Evolutionary conservation across 2,113 vertebrate species (phyloP).

Genomic region (Halichoerus grypus): DNA sequence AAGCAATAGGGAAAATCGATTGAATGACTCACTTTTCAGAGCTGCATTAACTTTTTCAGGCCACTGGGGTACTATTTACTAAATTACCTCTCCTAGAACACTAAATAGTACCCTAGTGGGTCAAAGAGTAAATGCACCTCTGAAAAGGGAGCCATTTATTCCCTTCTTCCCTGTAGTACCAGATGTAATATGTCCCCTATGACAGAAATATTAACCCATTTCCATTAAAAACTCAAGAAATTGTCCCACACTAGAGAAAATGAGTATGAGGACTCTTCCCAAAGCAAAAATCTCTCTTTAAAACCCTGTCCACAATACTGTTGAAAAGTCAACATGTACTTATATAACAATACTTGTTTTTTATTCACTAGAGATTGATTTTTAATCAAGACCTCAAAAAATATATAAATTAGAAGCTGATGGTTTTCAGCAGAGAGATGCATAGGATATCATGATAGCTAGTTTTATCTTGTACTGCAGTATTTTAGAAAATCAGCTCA

Average conservation of each 20-base stretch:
- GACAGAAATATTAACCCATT: slow-evolving; percentile 80
- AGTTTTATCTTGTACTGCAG: not conserved
- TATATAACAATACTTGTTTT: slow-evolving; percentile 19
- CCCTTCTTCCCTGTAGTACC: slow-evolving; percentile 64
- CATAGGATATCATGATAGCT: not conserved
- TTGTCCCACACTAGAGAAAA: slow-evolving; percentile 68
- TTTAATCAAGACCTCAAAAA: slow-evolving; percentile 60
- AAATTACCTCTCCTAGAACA: slow-evolving; percentile 84
- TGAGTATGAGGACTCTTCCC: slow-evolving; percentile 24
- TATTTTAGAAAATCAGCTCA: slow-evolving; percentile 14
- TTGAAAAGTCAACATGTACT: slow-evolving; percentile 41
- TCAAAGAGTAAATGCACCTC: slow-evolving; percentile 81
- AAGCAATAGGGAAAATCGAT: slow-evolving; percentile 80
- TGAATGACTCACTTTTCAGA: slow-evolving; percentile 78
- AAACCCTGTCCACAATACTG: not conserved
- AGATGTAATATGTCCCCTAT: slow-evolving; percentile 79
- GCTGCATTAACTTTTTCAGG: slow-evolving; percentile 82
- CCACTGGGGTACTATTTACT: slow-evolving; percentile 80
- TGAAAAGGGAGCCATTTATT: slow-evolving; percentile 79
- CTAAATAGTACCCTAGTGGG: slow-evolving; percentile 79
- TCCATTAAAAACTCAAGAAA: slow-evolving; percentile 76
- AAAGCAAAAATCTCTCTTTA: slow-evolving; percentile 13
- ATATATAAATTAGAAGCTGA: slow-evolving; percentile 58
- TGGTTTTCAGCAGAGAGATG: not conserved
- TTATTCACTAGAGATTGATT: slow-evolving; percentile 16